Evolutionary conservation across 2,888 invertebrate species (phyloP).

Genomic region (Tiphia femorata): DNA sequence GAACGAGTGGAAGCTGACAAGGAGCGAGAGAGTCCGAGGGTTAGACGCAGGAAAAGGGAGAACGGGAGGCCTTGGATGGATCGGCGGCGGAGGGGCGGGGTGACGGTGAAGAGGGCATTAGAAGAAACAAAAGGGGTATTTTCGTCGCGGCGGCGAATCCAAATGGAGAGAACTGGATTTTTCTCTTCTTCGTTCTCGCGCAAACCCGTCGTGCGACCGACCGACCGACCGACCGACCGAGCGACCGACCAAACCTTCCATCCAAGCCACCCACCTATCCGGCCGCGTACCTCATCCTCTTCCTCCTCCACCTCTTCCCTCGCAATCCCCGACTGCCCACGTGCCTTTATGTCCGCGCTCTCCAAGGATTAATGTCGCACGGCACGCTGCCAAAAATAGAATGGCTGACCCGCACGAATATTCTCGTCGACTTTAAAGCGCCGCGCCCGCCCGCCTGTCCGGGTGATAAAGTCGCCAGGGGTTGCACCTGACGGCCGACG

Average conservation of each 20-base stretch:
- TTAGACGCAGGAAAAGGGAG: slow-evolving; percentile 14
- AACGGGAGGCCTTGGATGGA: slow-evolving; percentile 4
- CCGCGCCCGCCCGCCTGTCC: slow-evolving; percentile 16
- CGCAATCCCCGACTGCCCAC: too few species aligned
- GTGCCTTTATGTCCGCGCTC: slow-evolving; percentile 46
- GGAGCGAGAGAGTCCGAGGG: slow-evolving; percentile 11
- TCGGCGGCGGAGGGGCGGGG: slow-evolving; percentile 13
- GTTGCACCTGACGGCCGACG: too few species aligned
- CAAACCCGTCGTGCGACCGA: too few species aligned
- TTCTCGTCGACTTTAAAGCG: slow-evolving; percentile 26
- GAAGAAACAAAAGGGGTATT: slow-evolving; percentile 53
- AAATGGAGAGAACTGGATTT: slow-evolving; percentile 37
- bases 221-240: too few species aligned
- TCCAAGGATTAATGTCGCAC: slow-evolving; percentile 60
- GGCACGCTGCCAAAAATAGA: slow-evolving; percentile 61
- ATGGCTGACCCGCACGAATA: slow-evolving; percentile 53
- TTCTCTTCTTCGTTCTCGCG: slow-evolving; percentile 23
- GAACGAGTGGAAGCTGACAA: slow-evolving; percentile 4
- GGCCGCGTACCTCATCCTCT: slow-evolving; percentile 8
- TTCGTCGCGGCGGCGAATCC: slow-evolving; percentile 38
- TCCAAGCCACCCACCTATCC: slow-evolving; percentile 22
- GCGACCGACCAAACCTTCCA: too few species aligned
- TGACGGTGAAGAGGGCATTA: slow-evolving; percentile 28
- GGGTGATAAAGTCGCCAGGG: slow-evolving; percentile 4
- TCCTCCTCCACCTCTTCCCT: too few species aligned